These are phyloP conservation scores for Epinotia demarniana DNA, from an alignment of 2,888 invertebrate species.

Conservation along the genomic window DNA sequence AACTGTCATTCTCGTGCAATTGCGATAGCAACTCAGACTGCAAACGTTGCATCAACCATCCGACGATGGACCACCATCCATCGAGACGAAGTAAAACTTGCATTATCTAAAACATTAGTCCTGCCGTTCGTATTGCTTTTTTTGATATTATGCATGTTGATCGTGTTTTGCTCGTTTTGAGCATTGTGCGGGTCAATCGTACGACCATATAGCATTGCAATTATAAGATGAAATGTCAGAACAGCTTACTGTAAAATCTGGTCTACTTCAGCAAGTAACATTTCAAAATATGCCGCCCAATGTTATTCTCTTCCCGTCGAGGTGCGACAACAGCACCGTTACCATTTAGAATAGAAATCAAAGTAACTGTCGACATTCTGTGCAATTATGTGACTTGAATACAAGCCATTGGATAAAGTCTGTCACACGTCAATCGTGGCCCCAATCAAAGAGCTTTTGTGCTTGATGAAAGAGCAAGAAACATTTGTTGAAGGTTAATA, in stretches of 20 bases:
- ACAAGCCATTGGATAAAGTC: conserved; percentile 35
- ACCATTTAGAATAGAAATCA: conserved; percentile 59
- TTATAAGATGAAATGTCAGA: neutral
- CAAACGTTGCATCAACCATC: too few relatives aligned
- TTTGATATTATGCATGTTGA: too few relatives aligned
- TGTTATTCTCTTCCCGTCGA: conserved; percentile 8
- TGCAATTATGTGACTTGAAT: conserved; percentile 52
- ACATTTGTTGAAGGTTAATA: neutral
- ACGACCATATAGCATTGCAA: neutral
- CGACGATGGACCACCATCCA: too few relatives aligned
- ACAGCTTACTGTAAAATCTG: neutral
- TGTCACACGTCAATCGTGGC: conserved; percentile 29
- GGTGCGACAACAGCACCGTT: conserved; percentile 63
- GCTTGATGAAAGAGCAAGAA: conserved; percentile 7
- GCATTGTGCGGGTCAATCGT: too few relatives aligned
- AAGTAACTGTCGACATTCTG: conserved; percentile 74
- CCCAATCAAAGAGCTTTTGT: conserved; percentile 22
- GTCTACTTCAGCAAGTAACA: neutral
- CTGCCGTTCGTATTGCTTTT: too few relatives aligned
- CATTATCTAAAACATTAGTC: too few relatives aligned
- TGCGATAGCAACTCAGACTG: too few relatives aligned
- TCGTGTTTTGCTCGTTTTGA: too few relatives aligned
- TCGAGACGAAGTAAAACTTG: too few relatives aligned
- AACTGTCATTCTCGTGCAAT: too few relatives aligned
- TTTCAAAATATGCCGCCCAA: conserved; percentile 9